Evolutionary conservation across 2,888 invertebrate genomes (phyloP).

Genomic region (Tenthredo notha): DNA sequence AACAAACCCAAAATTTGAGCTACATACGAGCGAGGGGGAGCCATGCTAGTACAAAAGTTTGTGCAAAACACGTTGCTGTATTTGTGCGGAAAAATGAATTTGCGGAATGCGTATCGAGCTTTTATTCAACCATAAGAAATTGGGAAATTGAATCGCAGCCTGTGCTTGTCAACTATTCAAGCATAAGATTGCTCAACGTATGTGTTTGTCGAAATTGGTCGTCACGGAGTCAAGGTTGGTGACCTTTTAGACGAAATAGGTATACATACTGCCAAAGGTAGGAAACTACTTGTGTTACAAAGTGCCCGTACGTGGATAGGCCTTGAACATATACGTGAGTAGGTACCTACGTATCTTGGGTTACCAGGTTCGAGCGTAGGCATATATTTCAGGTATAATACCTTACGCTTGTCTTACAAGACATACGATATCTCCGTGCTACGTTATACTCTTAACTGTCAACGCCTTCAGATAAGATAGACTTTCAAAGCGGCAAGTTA

Average conservation of each 20-base stretch:
- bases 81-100: background rate
- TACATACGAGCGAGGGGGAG: background rate
- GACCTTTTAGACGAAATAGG: conserved; percentile 9
- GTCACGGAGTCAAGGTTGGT: conserved; percentile 8
- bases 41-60: background rate
- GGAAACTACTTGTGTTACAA: conserved; percentile 47
- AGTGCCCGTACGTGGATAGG: conserved; percentile 17
- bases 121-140: background rate
- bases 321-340: conserved; percentile 11
- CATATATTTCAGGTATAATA: conserved; percentile 68
- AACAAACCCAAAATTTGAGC: conserved; percentile 29
- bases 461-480: conserved; percentile 49
- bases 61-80: background rate
- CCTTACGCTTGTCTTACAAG: conserved; percentile 65
- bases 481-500: conserved; percentile 51
- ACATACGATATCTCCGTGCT: conserved; percentile 66
- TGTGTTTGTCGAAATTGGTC: background rate
- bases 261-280: conserved; percentile 13
- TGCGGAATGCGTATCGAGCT: background rate
- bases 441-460: conserved; percentile 53
- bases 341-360: conserved; percentile 37
- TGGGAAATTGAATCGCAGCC: background rate
- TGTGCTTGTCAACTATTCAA: background rate
- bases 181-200: background rate
- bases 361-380: conserved; percentile 52